Evolutionary conservation across 2,888 invertebrate species (phyloP).

Genomic region (Hemaris fuciformis): DNA sequence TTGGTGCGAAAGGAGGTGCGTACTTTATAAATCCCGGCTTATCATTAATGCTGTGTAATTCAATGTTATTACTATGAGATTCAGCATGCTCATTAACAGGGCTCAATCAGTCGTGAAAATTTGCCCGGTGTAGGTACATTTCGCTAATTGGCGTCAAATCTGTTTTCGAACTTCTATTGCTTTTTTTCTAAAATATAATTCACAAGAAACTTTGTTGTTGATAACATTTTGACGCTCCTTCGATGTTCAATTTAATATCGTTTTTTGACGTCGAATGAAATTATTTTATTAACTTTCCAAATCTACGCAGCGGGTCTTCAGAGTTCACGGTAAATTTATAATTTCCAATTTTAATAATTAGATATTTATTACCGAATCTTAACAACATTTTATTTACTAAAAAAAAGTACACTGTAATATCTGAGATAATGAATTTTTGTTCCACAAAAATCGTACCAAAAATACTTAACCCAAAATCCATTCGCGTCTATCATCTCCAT

Average conservation of each 20-base stretch:
- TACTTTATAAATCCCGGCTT: conserved; percentile 35
- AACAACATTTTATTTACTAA: no score
- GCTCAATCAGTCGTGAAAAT: conserved; percentile 51
- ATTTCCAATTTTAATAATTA: no score
- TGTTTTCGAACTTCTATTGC: conserved; percentile 20
- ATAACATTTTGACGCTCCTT: neutral
- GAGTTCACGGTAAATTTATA: no score
- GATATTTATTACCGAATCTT: no score
- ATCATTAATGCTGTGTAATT: conserved; percentile 46
- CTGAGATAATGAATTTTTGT: neutral
- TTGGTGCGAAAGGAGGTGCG: conserved; percentile 27
- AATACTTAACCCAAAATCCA: neutral
- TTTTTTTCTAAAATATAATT: conserved; percentile 5
- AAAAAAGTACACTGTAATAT: no score
- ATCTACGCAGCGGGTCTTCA: neutral
- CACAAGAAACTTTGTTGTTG: conserved; percentile 3
- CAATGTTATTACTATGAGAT: conserved; percentile 42
- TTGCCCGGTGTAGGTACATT: conserved; percentile 48
- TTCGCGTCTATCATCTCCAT: neutral
- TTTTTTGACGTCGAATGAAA: neutral
- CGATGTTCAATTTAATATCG: neutral
- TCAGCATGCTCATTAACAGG: conserved; percentile 48
- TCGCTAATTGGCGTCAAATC: conserved; percentile 62
- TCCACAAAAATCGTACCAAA: neutral
- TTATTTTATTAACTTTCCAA: neutral